Percentiles rank a stretch among this genome's conserved stretches.
These are phyloP conservation scores for Saguinus midas DNA, from an alignment of 2,113 vertebrate species.

Conservation along the genomic window DNA sequence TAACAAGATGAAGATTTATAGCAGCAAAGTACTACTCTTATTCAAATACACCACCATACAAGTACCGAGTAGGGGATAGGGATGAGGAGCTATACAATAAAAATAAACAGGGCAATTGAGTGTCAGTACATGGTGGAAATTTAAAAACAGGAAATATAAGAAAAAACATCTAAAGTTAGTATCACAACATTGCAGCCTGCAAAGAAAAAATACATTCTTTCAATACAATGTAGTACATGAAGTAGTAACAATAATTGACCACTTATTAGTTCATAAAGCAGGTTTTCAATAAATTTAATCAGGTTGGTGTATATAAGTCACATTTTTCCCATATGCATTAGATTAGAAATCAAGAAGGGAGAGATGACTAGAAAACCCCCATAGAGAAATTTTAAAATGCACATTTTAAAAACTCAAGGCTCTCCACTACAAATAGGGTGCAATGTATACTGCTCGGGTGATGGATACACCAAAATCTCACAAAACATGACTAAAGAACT, in stretches of 20 bases:
- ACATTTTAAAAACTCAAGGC: background rate
- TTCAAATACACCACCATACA: background rate
- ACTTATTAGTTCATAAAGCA: background rate
- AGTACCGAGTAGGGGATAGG: too few species aligned
- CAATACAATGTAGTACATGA: too few species aligned
- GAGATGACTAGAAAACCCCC: background rate
- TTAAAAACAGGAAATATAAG: background rate
- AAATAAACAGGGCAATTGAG: background rate
- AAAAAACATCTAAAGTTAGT: background rate
- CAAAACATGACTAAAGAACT: too few species aligned
- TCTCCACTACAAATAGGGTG: too few species aligned
- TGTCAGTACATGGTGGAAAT: background rate
- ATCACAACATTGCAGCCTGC: background rate
- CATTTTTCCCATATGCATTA: background rate
- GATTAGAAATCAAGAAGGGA: background rate
- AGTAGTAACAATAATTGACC: background rate
- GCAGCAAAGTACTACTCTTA: background rate
- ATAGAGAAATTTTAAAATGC: background rate
- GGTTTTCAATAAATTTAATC: background rate
- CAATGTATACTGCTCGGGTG: too few species aligned
- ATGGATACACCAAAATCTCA: too few species aligned
- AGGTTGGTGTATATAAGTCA: background rate
- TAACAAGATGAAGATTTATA: fast-evolving
- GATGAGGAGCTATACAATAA: fast-evolving
- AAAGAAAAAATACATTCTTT: background rate